Base-by-base conservation (phyloP, 1,140 invertebrate species). In the Zaprionus kolodkinae region DNA sequence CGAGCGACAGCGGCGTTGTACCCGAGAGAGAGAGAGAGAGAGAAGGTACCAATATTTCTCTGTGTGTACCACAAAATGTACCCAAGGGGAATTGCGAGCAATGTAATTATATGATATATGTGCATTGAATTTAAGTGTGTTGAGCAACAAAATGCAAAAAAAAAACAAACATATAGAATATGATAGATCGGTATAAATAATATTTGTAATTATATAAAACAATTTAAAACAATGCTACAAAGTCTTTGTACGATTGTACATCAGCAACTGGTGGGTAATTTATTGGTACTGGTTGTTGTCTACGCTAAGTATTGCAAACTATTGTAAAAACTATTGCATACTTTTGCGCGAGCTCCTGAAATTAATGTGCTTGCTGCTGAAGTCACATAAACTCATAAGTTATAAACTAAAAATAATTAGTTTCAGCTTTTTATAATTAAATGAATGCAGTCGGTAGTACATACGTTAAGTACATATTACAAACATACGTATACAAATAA, bases 321-420 rank as follows among this genome's bases (percentile, higher is more conserved):
- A 5, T 2, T 25, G 9, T n/a, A 5, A 7, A 15, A 55, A 66
- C 3, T 1, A 13, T 50, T 72, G 82, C 56, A 13, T 86, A 62
- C 75, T 81, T 75, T 78, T 64, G n/a, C 25, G 67, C 38, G 64
- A 45, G 10, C 10, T 9, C 1, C 33, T 21, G 10, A 9, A 35
- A 9, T 9, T 35, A 0, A 35, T 35, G 33, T 35, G 27, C 33
- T 35, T 35, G 33, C 33, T 35, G 33, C 33, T 35, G 7, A 35
- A 7, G 6, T 10, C 33, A 30, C 1, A 21, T 1, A 33, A 6
- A 6, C 30, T 33, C 30, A 6, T 33, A 33, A 33, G 30, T 6
- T 33, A 7, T 7, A 33, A 33, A 10, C 2, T 35, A 35, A 35
- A 43, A 40, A 43, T 7, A n/a, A 6, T 7, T n/a, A 0, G 7